Evolutionary conservation across 2,888 invertebrate genomes (phyloP).

Genomic region (Dysmachus trigonus): DNA sequence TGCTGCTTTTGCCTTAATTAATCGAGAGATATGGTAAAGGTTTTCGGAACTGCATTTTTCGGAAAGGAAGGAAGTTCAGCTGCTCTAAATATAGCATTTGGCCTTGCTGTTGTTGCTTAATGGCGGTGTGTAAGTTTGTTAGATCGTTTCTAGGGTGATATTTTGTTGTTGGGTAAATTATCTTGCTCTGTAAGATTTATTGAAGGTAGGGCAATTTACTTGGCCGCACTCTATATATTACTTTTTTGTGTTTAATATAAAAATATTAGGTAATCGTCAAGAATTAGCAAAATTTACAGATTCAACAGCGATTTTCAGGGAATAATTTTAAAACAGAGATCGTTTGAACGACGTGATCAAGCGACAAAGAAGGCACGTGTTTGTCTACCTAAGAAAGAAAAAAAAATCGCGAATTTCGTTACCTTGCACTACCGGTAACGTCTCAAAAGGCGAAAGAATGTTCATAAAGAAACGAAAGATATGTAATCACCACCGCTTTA

Average conservation of each 20-base stretch:
- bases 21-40: constrained; percentile 4
- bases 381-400: not conserved
- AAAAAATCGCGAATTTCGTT: not conserved
- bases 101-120: not conserved
- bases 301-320: not conserved
- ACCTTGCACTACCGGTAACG: constrained; percentile 18
- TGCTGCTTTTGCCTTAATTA: not conserved
- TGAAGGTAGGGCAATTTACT: not conserved
- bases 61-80: constrained; percentile 39
- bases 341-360: not conserved
- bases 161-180: not conserved
- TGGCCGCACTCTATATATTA: not conserved
- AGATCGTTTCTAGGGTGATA: not conserved
- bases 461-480: not conserved
- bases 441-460: not conserved
- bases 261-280: not conserved
- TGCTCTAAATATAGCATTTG: constrained; percentile 41
- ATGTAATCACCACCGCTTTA: not conserved
- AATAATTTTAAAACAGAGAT: not conserved
- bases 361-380: not conserved
- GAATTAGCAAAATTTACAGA: not conserved
- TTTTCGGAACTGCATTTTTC: not conserved
- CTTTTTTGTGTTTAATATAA: not conserved
- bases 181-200: not conserved
- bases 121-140: not conserved